Evolutionary conservation across 2,113 vertebrate genomes (phyloP).

Genomic region (Lontra canadensis): DNA sequence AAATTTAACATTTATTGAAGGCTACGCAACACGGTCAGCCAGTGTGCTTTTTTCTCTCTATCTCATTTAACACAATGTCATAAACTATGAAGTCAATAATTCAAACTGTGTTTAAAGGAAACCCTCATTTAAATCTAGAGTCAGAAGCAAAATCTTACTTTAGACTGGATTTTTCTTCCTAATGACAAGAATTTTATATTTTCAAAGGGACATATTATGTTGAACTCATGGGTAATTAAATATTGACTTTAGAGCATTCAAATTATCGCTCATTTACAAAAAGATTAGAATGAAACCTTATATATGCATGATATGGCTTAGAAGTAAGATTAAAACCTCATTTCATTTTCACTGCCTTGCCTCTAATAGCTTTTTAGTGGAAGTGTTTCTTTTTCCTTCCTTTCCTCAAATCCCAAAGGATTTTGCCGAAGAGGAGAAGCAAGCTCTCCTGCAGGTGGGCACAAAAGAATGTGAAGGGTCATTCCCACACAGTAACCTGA

Average conservation of each 20-base stretch:
- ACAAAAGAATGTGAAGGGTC: background rate
- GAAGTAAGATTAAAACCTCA: slow-evolving; percentile 50
- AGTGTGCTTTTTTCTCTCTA: background rate
- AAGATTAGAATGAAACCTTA: slow-evolving; percentile 35
- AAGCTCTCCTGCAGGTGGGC: background rate
- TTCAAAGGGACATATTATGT: slow-evolving; percentile 48
- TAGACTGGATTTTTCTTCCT: slow-evolving; percentile 50
- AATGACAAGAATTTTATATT: slow-evolving; percentile 45
- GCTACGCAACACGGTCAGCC: background rate
- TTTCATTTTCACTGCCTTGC: slow-evolving; percentile 20
- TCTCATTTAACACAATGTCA: slow-evolving; percentile 20
- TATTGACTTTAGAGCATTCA: slow-evolving; percentile 52
- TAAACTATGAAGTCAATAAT: background rate
- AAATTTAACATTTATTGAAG: background rate
- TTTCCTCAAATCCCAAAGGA: background rate
- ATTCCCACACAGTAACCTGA: fast-evolving
- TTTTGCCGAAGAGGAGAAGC: background rate
- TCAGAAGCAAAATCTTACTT: slow-evolving; percentile 44
- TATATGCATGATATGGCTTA: slow-evolving; percentile 13
- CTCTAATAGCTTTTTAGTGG: background rate
- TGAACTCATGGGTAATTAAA: slow-evolving; percentile 60
- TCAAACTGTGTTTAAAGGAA: slow-evolving; percentile 40
- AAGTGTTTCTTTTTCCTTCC: background rate
- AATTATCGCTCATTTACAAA: slow-evolving; percentile 53
- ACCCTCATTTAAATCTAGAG: slow-evolving; percentile 38